Evolutionary conservation across 2,888 invertebrate species (phyloP).

Genomic region (Cybosia mesomella): DNA sequence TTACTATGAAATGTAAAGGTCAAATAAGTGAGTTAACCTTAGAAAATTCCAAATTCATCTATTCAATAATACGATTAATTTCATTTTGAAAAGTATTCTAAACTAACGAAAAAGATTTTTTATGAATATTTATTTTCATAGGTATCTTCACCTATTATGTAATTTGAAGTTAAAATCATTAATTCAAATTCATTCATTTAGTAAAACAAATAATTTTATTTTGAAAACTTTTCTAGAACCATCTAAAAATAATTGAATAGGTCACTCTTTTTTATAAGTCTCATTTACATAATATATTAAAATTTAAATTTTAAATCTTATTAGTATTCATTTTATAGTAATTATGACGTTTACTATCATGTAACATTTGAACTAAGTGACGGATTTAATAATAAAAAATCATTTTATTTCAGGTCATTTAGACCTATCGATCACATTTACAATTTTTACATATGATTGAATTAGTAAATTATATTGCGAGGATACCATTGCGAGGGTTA

Average conservation of each 20-base stretch:
- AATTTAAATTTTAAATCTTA: background rate
- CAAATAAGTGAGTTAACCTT: background rate
- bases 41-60: background rate
- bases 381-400: background rate
- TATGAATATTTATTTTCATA: background rate
- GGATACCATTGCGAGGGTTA: no score
- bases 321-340: background rate
- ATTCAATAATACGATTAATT: background rate
- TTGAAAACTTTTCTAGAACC: background rate
- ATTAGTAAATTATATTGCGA: no score
- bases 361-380: background rate
- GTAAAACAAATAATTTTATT: background rate
- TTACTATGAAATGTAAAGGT: constrained; percentile 13
- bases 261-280: background rate
- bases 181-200: background rate
- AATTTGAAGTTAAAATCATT: background rate
- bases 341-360: background rate
- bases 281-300: background rate
- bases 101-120: background rate
- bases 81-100: background rate
- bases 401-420: no score
- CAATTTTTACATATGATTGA: no score
- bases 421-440: no score
- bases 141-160: background rate
- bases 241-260: background rate